Evolutionary conservation across 2,888 invertebrate genomes (phyloP), one percentile per base, ranked within the genome.

Genomic region (Drosophila putrida): DNA sequence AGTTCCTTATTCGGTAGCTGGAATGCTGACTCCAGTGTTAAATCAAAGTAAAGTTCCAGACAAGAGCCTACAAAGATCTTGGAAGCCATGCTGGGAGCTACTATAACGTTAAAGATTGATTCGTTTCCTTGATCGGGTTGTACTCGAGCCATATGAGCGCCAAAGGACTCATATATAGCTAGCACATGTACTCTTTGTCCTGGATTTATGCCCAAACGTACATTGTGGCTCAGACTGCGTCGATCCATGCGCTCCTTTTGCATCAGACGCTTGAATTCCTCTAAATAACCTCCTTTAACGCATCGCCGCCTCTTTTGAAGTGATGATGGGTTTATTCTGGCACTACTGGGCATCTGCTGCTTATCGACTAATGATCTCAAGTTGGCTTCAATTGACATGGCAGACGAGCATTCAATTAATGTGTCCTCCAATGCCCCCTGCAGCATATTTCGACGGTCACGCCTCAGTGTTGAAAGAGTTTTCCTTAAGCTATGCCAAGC

Each of bases 211-310:
- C 77, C 76, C 10, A 79, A n/a, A 0, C 77, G 76, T 25, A 43
- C 47, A 20, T 77, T 69, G 2, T 80, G 70, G 2, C 39, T 61
- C 5, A 80, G 31, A 25, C 68, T 67, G 2, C 80, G 74, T 0
- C 61, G 71, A 46, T 74, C 60, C 74, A 80, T 67, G 6, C 60
- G 74, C 41, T 69, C 44, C n/a, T 49, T 67, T 2, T 71, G 53
- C 41, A 77, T 47, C 0, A 70, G 39, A 0, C 47, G 51, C 8
- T 50, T 59, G 58, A 27, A 76, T 28, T 77, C 71, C 6, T 67
- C 49, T 4, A 80, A 8, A 39, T 58, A 70, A 1, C 79, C 78
- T 0, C 68, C 74, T 39, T 60, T 74, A 4, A 68, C 8, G 39
- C 54, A 68, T 0, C 80, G 68, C 6, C 39, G 53, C 13, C 33